These are phyloP conservation scores for Lomographa bimaculata DNA, from an alignment of 2,888 invertebrate genomes.

Conservation along the genomic window DNA sequence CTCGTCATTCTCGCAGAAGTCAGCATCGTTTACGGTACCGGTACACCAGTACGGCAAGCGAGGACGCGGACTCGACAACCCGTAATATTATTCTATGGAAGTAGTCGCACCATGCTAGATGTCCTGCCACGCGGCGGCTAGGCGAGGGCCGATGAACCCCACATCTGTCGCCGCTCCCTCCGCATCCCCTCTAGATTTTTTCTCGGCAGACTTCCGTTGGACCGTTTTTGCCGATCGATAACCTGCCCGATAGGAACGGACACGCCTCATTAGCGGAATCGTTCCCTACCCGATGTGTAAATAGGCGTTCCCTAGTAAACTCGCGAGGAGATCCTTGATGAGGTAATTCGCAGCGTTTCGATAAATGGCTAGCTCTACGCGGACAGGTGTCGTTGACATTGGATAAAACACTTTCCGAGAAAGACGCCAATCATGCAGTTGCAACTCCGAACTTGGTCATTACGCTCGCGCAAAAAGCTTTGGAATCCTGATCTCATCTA, in stretches of 20 bases:
- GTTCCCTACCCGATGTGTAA: slow-evolving; percentile 50
- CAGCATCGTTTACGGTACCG: slow-evolving; percentile 51
- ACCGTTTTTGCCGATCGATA: slow-evolving; percentile 74
- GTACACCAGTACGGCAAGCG: slow-evolving; percentile 44
- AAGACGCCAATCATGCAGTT: slow-evolving; percentile 32
- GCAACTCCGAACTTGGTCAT: slow-evolving; percentile 23
- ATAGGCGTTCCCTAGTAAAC: slow-evolving; percentile 29
- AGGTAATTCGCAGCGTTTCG: slow-evolving; percentile 51
- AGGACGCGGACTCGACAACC: slow-evolving; percentile 44
- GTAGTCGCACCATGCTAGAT: slow-evolving; percentile 43
- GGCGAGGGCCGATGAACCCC: slow-evolving; percentile 69
- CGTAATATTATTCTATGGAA: slow-evolving; percentile 59
- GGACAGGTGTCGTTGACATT: slow-evolving; percentile 54
- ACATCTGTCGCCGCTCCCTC: slow-evolving; percentile 66
- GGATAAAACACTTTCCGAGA: slow-evolving; percentile 44
- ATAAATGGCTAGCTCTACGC: slow-evolving; percentile 45
- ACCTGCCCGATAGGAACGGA: slow-evolving; percentile 72
- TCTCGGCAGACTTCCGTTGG: slow-evolving; percentile 72
- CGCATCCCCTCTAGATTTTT: slow-evolving; percentile 71
- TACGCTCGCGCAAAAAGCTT: slow-evolving; percentile 16
- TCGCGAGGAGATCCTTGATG: slow-evolving; percentile 38
- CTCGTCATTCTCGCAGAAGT: slow-evolving; percentile 31
- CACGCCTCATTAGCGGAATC: slow-evolving; percentile 76
- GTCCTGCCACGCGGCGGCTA: slow-evolving; percentile 47
- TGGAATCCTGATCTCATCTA: slow-evolving; percentile 11